Percentiles rank a stretch among this genome's conserved stretches.
These are phyloP conservation scores for Pogonocichla stellata DNA, from an alignment of 2,113 vertebrate species.

Conservation along the genomic window DNA sequence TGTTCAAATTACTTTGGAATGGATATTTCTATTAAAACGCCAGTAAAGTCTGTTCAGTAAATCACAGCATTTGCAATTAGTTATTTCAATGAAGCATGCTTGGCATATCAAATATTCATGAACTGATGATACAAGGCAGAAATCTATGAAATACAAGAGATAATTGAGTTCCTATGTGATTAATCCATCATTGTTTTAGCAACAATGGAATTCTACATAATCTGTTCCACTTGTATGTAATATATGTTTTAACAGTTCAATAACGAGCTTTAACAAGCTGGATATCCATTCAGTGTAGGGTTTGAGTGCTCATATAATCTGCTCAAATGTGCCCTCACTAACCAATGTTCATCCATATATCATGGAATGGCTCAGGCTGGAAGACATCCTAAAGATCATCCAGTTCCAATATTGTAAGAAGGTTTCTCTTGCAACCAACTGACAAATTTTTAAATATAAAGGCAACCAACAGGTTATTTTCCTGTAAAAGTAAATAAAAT, in stretches of 20 bases:
- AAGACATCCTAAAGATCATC: neutral
- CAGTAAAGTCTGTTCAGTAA: conserved; percentile 71
- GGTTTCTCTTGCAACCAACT: neutral
- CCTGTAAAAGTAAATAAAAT: neutral
- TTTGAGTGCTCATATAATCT: neutral
- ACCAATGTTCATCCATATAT: neutral
- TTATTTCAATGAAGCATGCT: conserved; percentile 75
- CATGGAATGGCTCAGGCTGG: neutral
- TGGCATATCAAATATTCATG: conserved; percentile 77
- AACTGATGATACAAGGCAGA: conserved; percentile 70
- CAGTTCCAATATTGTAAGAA: neutral
- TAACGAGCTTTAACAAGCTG: neutral
- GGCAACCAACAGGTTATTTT: neutral
- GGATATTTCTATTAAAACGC: conserved; percentile 74
- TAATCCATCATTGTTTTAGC: conserved; percentile 43
- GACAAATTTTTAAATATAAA: neutral
- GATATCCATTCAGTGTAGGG: neutral
- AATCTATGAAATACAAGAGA: conserved; percentile 61
- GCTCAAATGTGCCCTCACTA: neutral
- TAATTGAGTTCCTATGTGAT: conserved; percentile 57
- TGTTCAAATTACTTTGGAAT: conserved; percentile 62
- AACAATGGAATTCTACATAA: neutral
- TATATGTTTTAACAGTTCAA: neutral
- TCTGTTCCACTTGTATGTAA: neutral
- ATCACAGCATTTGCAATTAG: conserved; percentile 74